Conservation (phyloP, 1,140 invertebrate genomes). For the Tetramorium simillimum region DNA sequence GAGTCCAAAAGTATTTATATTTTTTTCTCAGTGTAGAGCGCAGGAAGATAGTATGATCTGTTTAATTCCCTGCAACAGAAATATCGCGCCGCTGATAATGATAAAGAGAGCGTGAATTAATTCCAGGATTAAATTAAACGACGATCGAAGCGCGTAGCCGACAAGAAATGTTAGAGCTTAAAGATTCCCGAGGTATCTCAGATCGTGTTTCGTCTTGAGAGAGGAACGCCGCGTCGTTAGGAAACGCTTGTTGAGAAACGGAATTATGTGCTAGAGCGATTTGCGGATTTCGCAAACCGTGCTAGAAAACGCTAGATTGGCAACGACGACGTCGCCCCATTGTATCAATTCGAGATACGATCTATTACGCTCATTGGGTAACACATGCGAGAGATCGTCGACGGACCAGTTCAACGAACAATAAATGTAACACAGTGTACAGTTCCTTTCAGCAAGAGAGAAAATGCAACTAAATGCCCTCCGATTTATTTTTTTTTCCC, state of each 20-base stretch:
- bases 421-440: constrained; percentile 59
- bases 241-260: constrained; percentile 33
- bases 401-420: constrained; percentile 59
- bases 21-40: background rate
- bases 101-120: background rate
- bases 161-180: constrained; percentile 7
- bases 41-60: background rate
- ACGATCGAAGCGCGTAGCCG: background rate
- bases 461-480: constrained; percentile 64
- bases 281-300: background rate
- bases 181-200: constrained; percentile 4
- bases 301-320: background rate
- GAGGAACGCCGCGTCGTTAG: background rate
- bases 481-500: constrained; percentile 60
- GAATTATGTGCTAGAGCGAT: background rate
- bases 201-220: constrained; percentile 44
- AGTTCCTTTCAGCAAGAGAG: constrained; percentile 66
- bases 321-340: constrained; percentile 13
- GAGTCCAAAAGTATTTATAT: no score
- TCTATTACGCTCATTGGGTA: constrained; percentile 12
- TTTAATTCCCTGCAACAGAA: background rate
- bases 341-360: constrained; percentile 42
- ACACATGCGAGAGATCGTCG: constrained; percentile 27
- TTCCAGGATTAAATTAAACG: constrained; percentile 20
- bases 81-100: background rate